Conservation (phyloP, 2,113 vertebrate genomes). For the Epinephelus moara region DNA sequence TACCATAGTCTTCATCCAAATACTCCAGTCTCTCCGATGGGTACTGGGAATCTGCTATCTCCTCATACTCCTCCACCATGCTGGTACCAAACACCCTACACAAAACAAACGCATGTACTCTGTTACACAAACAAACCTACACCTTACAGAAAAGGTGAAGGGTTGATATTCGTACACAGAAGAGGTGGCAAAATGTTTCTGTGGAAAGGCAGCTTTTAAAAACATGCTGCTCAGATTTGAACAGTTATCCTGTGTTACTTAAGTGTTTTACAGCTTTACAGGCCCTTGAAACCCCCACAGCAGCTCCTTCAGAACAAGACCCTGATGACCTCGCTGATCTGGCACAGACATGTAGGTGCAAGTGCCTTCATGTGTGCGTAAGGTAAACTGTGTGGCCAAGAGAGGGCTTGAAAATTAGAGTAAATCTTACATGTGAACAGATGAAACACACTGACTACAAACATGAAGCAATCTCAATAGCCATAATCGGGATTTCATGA, state of each 20-base stretch:
- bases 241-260: not conserved
- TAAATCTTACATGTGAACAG: not conserved
- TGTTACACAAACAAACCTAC: conserved; percentile 39
- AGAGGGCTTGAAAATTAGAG: not conserved
- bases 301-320: not conserved
- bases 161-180: not conserved
- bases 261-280: not conserved
- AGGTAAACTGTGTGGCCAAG: not conserved
- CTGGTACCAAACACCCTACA: conserved; percentile 98
- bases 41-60: conserved; percentile 97
- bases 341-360: not conserved
- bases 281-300: not conserved
- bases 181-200: not conserved
- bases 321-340: not conserved
- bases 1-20: conserved; percentile 97
- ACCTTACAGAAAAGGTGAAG: not conserved
- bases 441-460: not conserved
- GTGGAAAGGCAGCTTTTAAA: not conserved
- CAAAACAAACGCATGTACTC: conserved; percentile 18
- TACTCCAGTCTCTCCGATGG: conserved; percentile 93
- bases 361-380: not conserved
- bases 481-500: not conserved
- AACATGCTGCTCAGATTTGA: not conserved
- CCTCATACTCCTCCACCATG: conserved; percentile 99
- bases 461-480: not conserved